phyloP scores from a whole-genome alignment of 1,140 invertebrate species.

The Heliconius melpomene region DNA sequence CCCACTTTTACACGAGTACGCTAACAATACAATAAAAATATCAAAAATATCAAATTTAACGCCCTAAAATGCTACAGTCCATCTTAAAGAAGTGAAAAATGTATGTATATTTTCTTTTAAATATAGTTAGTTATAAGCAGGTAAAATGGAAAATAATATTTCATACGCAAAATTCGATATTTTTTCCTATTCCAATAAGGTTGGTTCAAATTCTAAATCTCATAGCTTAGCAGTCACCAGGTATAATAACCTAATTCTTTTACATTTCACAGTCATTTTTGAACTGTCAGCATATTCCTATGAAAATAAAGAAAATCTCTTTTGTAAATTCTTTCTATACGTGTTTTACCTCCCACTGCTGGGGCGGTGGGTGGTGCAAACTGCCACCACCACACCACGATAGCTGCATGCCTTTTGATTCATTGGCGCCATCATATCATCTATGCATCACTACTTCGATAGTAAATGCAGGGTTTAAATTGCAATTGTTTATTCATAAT shows the following conservation, averaged over 20 bases:
- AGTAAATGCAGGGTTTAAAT: not conserved
- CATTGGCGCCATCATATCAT: constrained; percentile 29
- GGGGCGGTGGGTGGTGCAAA: not conserved
- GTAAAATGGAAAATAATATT: no score
- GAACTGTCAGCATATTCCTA: not conserved
- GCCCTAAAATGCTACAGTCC: no score
- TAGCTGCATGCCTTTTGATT: constrained; percentile 27
- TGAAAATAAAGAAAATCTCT: not conserved
- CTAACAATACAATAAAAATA: no score
- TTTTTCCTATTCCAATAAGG: no score
- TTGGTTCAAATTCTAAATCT: no score
- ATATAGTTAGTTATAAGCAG: no score
- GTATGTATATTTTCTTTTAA: no score
- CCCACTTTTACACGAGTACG: no score
- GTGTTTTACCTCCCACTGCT: not conserved
- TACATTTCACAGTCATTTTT: not conserved
- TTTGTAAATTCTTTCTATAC: constrained; percentile 5
- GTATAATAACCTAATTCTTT: not conserved
- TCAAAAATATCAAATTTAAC: no score
- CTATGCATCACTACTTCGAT: constrained; percentile 22
- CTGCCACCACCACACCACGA: constrained; percentile 1
- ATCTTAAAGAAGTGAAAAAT: no score
- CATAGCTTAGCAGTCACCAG: no score
- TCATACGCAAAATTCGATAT: no score
- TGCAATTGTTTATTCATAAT: not conserved